Evolutionary conservation across 2,113 vertebrate species (phyloP).

Genomic region (Callospermophilus lateralis): DNA sequence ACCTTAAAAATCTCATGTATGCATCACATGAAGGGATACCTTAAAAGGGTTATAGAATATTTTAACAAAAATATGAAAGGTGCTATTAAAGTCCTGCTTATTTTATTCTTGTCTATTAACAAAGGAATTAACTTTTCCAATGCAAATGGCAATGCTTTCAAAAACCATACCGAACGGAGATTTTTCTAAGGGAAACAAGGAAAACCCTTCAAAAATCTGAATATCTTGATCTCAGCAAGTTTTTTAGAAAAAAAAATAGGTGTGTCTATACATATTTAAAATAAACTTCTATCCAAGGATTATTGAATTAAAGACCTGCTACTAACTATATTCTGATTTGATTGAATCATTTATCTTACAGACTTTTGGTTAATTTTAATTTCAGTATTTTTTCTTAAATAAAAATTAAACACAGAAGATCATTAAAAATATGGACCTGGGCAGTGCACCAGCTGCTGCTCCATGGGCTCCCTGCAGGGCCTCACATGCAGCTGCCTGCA

Average conservation of each 20-base stretch:
- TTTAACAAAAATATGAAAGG: slow-evolving; percentile 38
- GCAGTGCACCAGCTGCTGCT: background rate
- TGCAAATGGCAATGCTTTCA: background rate
- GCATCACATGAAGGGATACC: background rate
- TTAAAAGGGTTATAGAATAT: background rate
- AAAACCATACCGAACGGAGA: background rate
- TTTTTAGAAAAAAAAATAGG: background rate
- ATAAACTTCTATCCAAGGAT: slow-evolving; percentile 17
- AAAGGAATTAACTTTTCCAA: slow-evolving; percentile 36
- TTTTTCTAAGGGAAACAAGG: slow-evolving; percentile 13
- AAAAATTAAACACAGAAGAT: background rate
- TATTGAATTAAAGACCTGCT: background rate
- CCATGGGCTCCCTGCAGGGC: slow-evolving; percentile 39
- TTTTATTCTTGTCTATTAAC: background rate
- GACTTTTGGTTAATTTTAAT: background rate
- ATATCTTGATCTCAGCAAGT: background rate
- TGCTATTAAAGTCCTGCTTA: background rate
- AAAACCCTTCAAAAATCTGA: background rate
- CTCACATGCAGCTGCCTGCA: slow-evolving; percentile 44
- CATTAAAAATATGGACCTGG: background rate
- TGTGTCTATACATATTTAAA: background rate
- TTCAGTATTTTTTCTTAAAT: background rate
- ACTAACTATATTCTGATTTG: slow-evolving; percentile 37
- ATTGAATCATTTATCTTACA: background rate
- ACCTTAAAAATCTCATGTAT: background rate